A percentile compares a stretch with the other conserved stretches of the same genome.
Evolutionary conservation across 1,140 invertebrate species (phyloP).

Genomic region (Drosophila lowei): DNA sequence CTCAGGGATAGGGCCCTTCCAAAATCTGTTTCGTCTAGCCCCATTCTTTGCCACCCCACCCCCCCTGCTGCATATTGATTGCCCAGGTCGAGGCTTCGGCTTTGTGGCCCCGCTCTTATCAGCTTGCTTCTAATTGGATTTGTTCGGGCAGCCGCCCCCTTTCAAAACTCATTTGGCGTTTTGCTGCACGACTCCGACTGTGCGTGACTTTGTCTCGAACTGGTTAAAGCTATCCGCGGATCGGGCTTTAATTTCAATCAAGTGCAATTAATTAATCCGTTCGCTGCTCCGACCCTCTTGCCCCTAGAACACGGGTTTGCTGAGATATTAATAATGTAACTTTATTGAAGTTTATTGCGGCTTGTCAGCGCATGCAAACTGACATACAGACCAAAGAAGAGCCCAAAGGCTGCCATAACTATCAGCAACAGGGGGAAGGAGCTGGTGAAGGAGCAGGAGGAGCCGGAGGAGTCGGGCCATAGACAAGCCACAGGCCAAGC

Average conservation of each 20-base stretch:
- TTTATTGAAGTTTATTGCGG: conserved; percentile 79
- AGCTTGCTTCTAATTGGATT: conserved; percentile 50
- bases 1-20: conserved; percentile 1
- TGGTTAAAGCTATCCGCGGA: neutral
- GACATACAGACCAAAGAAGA: conserved; percentile 32
- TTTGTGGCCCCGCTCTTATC: conserved; percentile 43
- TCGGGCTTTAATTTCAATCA: conserved; percentile 46
- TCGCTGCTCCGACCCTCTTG: neutral
- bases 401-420: conserved; percentile 23
- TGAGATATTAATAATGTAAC: conserved; percentile 65
- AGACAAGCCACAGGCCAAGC: conserved; percentile 15
- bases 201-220: conserved; percentile 49
- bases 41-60: no score
- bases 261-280: conserved; percentile 54
- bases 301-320: conserved; percentile 41
- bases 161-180: conserved; percentile 33
- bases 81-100: conserved; percentile 6
- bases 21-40: conserved; percentile 41
- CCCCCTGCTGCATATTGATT: conserved; percentile 52
- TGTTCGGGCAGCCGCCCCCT: conserved; percentile 8
- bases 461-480: neutral
- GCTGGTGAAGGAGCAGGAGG: neutral
- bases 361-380: conserved; percentile 75
- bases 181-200: neutral
- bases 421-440: conserved; percentile 13